Percentiles rank a stretch among this genome's conserved stretches.
phyloP scores from a whole-genome alignment of 2,113 vertebrate species.

The Eptatretus burgeri region DNA sequence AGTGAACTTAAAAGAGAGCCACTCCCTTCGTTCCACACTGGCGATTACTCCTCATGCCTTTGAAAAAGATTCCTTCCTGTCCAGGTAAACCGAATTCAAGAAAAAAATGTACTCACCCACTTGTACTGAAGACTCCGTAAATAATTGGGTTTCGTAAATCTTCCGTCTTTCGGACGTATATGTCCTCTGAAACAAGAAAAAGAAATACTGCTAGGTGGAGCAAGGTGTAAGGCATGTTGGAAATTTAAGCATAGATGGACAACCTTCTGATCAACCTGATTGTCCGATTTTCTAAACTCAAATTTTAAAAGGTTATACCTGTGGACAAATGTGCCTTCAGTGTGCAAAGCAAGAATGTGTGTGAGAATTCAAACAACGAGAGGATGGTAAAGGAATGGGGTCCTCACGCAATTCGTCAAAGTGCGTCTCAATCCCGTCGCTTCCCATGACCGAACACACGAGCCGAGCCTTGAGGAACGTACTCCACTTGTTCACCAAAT shows the following conservation, averaged over 20 bases:
- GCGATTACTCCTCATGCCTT: too few relatives aligned
- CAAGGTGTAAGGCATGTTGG: neutral
- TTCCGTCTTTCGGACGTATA: slow-evolving; percentile 33
- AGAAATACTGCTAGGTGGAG: neutral
- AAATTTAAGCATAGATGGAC: too few relatives aligned
- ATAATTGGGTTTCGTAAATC: slow-evolving; percentile 33
- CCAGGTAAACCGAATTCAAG: too few relatives aligned
- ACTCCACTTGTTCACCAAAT: slow-evolving; percentile 42
- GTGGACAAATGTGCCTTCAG: too few relatives aligned
- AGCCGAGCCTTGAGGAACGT: slow-evolving; percentile 41
- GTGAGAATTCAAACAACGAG: neutral
- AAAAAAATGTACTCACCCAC: slow-evolving; percentile 18
- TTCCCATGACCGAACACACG: slow-evolving; percentile 35
- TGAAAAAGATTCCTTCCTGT: too few relatives aligned
- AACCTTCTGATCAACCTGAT: too few relatives aligned
- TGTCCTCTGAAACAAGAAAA: slow-evolving; percentile 21
- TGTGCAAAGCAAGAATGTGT: too few relatives aligned
- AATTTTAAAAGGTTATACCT: too few relatives aligned
- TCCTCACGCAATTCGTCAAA: slow-evolving; percentile 41
- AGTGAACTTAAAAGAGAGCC: too few relatives aligned
- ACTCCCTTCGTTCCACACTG: too few relatives aligned
- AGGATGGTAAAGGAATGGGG: neutral
- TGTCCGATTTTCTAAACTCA: too few relatives aligned
- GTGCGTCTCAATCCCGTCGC: slow-evolving; percentile 34
- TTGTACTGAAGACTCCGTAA: slow-evolving; percentile 33